Evolutionary conservation across 1,140 invertebrate species (phyloP).

Genomic region (Yoshiicerus persimilis): DNA sequence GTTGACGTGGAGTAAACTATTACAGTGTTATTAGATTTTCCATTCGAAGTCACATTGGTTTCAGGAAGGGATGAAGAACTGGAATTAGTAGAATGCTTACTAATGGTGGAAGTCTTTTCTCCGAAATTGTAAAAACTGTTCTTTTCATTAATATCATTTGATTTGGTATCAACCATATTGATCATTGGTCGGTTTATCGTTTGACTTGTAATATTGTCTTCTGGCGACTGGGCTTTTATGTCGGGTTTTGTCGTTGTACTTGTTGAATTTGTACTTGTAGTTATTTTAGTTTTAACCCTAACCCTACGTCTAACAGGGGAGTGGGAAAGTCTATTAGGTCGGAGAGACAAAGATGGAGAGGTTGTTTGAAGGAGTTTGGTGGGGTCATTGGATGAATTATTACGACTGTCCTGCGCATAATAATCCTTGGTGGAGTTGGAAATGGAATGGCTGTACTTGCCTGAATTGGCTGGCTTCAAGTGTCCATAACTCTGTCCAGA

Average conservation of each 20-base stretch:
- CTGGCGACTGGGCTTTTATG: background rate
- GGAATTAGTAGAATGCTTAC: background rate
- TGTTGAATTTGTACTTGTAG: background rate
- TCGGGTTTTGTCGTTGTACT: background rate
- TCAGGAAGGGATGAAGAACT: background rate
- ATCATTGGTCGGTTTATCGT: background rate
- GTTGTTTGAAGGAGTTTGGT: background rate
- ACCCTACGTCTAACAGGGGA: background rate
- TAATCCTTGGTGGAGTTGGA: slow-evolving; percentile 33
- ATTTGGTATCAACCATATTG: background rate
- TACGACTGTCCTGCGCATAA: slow-evolving; percentile 38
- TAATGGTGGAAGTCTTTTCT: background rate
- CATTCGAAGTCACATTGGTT: background rate
- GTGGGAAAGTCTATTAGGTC: background rate
- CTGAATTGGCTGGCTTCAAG: slow-evolving; percentile 25
- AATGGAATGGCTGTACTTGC: slow-evolving; percentile 31
- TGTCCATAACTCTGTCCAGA: slow-evolving; percentile 36
- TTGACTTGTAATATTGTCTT: background rate
- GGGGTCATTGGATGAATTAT: slow-evolving; percentile 27
- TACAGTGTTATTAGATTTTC: background rate
- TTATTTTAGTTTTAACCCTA: background rate
- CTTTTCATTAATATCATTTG: background rate
- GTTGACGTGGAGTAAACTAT: background rate
- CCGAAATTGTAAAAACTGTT: background rate
- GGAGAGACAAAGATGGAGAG: background rate